A percentile compares a stretch with the other conserved stretches of the same genome.
Evolutionary conservation across 1,140 invertebrate genomes (phyloP).

Genomic region (Musca domestica): DNA sequence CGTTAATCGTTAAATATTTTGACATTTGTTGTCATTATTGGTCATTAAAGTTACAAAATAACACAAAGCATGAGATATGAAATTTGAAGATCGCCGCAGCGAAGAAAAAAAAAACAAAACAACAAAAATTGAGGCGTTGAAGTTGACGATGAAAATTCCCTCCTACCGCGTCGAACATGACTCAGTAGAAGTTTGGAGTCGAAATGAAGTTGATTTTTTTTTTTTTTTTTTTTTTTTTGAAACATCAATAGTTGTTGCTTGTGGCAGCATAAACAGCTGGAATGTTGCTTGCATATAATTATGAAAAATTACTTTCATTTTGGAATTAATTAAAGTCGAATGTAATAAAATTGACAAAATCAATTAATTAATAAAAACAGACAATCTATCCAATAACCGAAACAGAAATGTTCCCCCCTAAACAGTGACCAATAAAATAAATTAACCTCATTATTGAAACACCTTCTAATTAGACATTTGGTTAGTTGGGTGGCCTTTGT

Average conservation of each 20-base stretch:
- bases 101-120: too few relatives aligned
- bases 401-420: background rate
- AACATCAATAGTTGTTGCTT: background rate
- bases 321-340: conserved; percentile 7
- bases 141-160: background rate
- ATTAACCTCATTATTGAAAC: conserved; percentile 10
- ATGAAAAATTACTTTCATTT: conserved; percentile 15
- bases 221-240: background rate
- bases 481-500: background rate
- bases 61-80: background rate
- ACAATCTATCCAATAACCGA: background rate
- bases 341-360: background rate
- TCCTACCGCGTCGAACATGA: conserved; percentile 10
- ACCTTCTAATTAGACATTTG: background rate
- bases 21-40: conserved; percentile 21
- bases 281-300: background rate
- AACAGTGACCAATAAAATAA: conserved; percentile 9
- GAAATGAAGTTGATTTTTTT: background rate
- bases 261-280: background rate
- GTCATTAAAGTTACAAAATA: conserved; percentile 17
- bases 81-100: too few relatives aligned
- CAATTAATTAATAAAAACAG: background rate
- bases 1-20: conserved; percentile 18
- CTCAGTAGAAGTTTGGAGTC: background rate
- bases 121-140: too few relatives aligned